phyloP scores from a whole-genome alignment of 2,797 vertebrate species.

The Myioborus melanocephalus region DNA sequence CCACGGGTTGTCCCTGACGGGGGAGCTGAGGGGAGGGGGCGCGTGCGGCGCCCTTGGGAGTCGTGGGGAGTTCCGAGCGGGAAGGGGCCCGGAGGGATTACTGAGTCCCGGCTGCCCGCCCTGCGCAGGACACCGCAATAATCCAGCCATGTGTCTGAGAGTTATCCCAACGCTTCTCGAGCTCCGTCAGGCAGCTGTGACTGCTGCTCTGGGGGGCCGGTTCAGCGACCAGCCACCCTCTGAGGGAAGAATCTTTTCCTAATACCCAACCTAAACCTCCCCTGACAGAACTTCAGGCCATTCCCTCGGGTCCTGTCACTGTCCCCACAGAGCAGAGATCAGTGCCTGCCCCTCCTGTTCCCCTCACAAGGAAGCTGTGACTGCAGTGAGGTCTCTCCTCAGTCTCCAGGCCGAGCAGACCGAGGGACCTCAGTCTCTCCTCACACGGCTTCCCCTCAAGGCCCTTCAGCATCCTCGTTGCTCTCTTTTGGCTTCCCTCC shows the following conservation, averaged over 20 bases:
- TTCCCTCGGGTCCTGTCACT: background rate
- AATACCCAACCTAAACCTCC: fast-evolving
- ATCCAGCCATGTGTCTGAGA: fast-evolving
- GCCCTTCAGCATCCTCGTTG: fast-evolving
- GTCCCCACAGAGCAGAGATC: background rate
- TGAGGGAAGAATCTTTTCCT: fast-evolving
- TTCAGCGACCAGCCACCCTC: fast-evolving
- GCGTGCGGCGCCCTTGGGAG: fast-evolving
- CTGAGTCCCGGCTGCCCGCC: fast-evolving
- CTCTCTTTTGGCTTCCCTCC: background rate
- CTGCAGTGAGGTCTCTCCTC: background rate
- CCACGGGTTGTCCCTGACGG: no score
- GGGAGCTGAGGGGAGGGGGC: fast-evolving
- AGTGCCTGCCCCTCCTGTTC: background rate
- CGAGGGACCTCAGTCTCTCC: fast-evolving
- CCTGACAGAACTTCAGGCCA: fast-evolving
- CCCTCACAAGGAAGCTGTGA: fast-evolving
- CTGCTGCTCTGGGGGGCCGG: fast-evolving
- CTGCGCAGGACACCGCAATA: fast-evolving
- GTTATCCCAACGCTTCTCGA: background rate
- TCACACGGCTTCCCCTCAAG: background rate
- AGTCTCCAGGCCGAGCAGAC: background rate
- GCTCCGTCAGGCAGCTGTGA: background rate
- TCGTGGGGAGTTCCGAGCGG: fast-evolving
- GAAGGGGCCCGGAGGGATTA: fast-evolving